Evolutionary conservation across 2,888 invertebrate species (phyloP).

Genomic region (Megalurothrips usitatus): DNA sequence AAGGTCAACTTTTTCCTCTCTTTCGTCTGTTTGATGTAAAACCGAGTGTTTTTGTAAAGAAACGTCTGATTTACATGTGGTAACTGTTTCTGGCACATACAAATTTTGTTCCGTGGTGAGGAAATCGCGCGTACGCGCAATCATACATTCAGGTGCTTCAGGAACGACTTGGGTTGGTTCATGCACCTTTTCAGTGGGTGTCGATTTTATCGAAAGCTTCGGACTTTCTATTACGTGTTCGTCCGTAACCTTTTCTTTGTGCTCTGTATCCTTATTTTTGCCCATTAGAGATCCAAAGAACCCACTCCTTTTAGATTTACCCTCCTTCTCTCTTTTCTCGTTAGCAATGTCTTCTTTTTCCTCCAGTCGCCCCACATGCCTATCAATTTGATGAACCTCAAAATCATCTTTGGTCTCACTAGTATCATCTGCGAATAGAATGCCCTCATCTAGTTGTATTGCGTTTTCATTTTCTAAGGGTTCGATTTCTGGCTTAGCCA

Average conservation of each 20-base stretch:
- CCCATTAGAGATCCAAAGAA: background rate
- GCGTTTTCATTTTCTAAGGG: background rate
- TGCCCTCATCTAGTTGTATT: background rate
- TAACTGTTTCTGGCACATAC: background rate
- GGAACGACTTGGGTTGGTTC: background rate
- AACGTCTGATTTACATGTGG: too few relatives aligned
- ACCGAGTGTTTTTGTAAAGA: background rate
- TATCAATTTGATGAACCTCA: background rate
- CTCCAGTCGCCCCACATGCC: background rate
- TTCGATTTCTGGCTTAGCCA: background rate
- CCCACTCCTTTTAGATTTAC: background rate
- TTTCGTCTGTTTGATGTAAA: too few relatives aligned
- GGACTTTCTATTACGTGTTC: background rate
- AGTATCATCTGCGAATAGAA: background rate
- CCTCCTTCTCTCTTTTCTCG: background rate
- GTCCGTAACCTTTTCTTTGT: background rate
- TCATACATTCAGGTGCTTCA: background rate
- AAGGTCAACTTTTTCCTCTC: background rate
- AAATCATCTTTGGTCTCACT: background rate
- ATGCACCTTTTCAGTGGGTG: background rate
- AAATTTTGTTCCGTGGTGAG: background rate
- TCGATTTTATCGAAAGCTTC: background rate
- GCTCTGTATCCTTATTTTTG: constrained; percentile 25
- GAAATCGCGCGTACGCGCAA: background rate
- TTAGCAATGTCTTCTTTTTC: background rate